Percentiles rank a stretch among this genome's conserved stretches.
Evolutionary conservation across 2,113 vertebrate species (phyloP).

Genomic region (Helogale parvula): DNA sequence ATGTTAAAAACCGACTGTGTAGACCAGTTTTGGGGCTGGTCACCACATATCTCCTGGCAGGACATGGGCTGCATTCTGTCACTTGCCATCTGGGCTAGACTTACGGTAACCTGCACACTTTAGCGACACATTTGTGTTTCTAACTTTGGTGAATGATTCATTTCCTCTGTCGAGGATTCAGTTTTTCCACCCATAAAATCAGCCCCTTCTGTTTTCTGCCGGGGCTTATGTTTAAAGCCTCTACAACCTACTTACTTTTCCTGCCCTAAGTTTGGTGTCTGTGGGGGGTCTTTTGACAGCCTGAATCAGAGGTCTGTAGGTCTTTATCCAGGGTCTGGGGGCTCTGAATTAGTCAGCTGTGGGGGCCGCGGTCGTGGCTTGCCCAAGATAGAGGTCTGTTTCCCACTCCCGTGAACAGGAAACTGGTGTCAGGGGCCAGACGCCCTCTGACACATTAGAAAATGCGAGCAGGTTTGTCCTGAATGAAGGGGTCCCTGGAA

Average conservation of each 20-base stretch:
- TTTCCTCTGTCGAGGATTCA: neutral
- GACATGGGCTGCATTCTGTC: neutral
- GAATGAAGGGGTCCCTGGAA: neutral
- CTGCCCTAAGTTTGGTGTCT: neutral
- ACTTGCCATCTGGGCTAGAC: neutral
- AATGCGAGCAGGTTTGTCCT: neutral
- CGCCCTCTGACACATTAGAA: neutral
- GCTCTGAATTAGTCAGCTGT: neutral
- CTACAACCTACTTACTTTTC: neutral
- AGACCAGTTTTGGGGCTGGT: neutral
- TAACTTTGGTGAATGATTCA: constrained; percentile 37
- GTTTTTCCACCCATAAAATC: constrained; percentile 16
- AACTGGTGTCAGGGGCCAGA: neutral
- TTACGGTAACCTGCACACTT: neutral
- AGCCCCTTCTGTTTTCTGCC: constrained; percentile 24
- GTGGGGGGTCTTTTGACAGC: neutral
- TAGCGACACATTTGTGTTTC: neutral
- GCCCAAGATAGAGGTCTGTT: neutral
- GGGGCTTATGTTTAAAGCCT: neutral
- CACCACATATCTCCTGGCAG: neutral
- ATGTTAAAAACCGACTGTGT: neutral
- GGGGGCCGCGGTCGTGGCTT: neutral
- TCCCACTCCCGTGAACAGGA: rapidly evolving
- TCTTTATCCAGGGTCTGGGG: neutral
- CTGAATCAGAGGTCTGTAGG: neutral